Conservation (phyloP, 2,888 invertebrate species). For the Drosophila monieri region DNA sequence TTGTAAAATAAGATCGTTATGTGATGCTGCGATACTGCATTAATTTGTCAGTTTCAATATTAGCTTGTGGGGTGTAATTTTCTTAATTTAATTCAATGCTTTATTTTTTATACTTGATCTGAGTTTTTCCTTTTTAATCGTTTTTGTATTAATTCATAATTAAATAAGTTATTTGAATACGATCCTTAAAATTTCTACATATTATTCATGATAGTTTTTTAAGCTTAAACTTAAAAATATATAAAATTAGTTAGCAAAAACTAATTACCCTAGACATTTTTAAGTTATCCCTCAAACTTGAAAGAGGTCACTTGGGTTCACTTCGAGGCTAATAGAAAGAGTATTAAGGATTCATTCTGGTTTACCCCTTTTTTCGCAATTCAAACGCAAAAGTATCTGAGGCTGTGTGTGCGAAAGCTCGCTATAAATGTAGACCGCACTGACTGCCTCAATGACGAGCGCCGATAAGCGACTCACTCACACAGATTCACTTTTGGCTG, state of each 20-base stretch:
- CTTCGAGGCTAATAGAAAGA: conserved; percentile 9
- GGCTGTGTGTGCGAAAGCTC: conserved; percentile 40
- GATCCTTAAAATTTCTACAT: no score
- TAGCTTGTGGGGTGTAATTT: background rate
- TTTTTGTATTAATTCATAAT: background rate
- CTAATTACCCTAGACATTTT: no score
- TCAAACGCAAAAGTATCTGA: conserved; percentile 65
- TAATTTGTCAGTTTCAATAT: background rate
- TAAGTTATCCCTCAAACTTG: background rate
- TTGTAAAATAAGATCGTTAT: background rate
- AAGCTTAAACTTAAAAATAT: no score
- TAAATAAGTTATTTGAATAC: no score
- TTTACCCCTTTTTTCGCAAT: conserved; percentile 42
- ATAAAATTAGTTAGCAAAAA: no score
- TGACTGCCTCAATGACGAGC: conserved; percentile 60
- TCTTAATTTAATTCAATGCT: background rate
- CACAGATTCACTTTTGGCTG: conserved; percentile 5
- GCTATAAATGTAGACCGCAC: conserved; percentile 70
- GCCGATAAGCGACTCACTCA: conserved; percentile 58
- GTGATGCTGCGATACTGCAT: background rate
- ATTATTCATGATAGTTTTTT: no score
- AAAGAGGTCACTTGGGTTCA: conserved; percentile 16
- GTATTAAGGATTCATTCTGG: conserved; percentile 29
- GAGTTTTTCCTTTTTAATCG: no score
- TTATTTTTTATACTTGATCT: background rate